Conservation (phyloP, 2,888 invertebrate species). For the Tillus elongatus region DNA sequence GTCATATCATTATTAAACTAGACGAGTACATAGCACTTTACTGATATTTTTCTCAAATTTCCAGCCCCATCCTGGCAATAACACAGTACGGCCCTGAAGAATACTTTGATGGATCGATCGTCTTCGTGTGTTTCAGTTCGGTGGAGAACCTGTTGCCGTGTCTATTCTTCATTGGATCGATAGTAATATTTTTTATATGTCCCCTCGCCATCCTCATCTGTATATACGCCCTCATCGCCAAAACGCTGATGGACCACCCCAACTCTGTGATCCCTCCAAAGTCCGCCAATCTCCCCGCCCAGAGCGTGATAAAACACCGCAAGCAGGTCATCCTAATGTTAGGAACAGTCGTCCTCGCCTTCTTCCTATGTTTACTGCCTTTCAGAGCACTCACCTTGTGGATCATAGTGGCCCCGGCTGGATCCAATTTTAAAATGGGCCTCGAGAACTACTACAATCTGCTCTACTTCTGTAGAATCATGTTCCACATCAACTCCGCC, state of each 20-base stretch:
- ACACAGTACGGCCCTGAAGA: slow-evolving; percentile 64
- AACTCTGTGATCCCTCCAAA: slow-evolving; percentile 55
- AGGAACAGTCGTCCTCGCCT: slow-evolving; percentile 80
- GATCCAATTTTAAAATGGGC: slow-evolving; percentile 54
- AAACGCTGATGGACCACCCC: slow-evolving; percentile 69
- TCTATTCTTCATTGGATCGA: slow-evolving; percentile 70
- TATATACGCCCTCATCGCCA: slow-evolving; percentile 77
- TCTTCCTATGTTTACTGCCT: slow-evolving; percentile 83
- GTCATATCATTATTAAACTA: too few relatives aligned
- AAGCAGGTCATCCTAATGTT: slow-evolving; percentile 83
- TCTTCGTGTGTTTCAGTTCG: slow-evolving; percentile 72
- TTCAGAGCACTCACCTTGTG: slow-evolving; percentile 81
- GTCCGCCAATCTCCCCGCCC: slow-evolving; percentile 41
- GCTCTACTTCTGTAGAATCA: slow-evolving; percentile 75
- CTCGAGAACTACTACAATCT: slow-evolving; percentile 74
- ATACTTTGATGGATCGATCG: slow-evolving; percentile 62
- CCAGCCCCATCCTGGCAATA: slow-evolving; percentile 77
- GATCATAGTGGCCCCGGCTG: slow-evolving; percentile 70
- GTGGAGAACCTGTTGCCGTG: slow-evolving; percentile 71
- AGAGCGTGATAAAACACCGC: slow-evolving; percentile 59
- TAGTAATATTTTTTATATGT: slow-evolving; percentile 74
- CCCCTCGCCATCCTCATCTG: slow-evolving; percentile 73
- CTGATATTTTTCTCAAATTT: too few relatives aligned
- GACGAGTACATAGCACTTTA: too few relatives aligned
- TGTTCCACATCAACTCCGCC: slow-evolving; percentile 84